Evolutionary conservation across 2,113 vertebrate genomes (phyloP).

Genomic region (Tachuris rubrigastra): DNA sequence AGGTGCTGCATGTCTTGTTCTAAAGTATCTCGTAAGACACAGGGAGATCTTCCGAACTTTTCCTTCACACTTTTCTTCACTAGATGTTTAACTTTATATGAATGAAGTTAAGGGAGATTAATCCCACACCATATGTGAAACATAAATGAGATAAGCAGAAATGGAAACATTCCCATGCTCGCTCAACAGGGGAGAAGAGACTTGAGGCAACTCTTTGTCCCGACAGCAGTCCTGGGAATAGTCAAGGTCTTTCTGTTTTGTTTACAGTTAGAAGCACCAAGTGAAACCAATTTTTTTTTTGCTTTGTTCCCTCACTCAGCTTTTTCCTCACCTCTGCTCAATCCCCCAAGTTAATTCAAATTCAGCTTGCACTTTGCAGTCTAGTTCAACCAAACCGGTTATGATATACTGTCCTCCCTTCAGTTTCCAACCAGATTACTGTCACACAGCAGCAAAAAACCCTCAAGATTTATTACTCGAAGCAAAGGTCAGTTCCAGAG

Average conservation of each 20-base stretch:
- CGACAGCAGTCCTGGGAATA: neutral
- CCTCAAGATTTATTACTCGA: conserved; percentile 12
- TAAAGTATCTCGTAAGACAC: neutral
- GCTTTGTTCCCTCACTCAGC: neutral
- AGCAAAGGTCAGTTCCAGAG: conserved; percentile 24
- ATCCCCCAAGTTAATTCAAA: neutral
- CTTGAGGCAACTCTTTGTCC: neutral
- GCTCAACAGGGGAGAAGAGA: neutral
- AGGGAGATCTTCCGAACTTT: neutral
- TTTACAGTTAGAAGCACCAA: neutral
- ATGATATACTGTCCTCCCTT: neutral
- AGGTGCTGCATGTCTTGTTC: neutral
- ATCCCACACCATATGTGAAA: neutral
- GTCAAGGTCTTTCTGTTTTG: neutral
- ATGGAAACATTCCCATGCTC: neutral
- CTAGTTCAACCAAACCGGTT: neutral
- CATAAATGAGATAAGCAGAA: neutral
- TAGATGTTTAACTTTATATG: neutral
- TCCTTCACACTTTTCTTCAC: neutral
- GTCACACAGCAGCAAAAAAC: neutral
- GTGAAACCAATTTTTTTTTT: neutral
- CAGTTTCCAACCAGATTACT: neutral
- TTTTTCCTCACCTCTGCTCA: neutral
- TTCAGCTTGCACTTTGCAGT: neutral
- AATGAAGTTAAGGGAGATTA: neutral